Conservation (phyloP, 2,113 vertebrate genomes). For the Corythornis vintsioides region DNA sequence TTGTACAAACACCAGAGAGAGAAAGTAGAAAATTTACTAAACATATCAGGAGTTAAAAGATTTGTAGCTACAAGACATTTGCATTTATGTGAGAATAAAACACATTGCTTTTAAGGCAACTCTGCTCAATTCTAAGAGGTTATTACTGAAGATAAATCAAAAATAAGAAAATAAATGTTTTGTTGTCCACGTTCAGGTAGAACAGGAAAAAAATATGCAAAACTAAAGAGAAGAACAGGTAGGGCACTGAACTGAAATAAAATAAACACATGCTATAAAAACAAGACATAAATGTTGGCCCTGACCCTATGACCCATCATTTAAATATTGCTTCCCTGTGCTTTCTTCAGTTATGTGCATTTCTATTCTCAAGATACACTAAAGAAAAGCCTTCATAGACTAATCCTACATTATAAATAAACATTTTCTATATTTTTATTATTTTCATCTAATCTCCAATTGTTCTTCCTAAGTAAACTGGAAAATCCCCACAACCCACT, state of each 20-base stretch:
- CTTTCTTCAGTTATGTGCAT: background rate
- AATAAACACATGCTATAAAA: rapidly evolving
- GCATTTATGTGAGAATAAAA: background rate
- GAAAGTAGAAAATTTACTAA: background rate
- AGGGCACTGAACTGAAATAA: background rate
- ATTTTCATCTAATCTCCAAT: background rate
- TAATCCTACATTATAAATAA: background rate
- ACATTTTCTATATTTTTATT: background rate
- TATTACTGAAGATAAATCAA: background rate
- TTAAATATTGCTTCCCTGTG: background rate
- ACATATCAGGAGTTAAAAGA: background rate
- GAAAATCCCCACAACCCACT: background rate
- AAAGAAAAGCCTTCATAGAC: background rate
- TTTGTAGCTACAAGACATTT: background rate
- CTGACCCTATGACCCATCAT: background rate
- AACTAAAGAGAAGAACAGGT: background rate
- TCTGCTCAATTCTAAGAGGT: background rate
- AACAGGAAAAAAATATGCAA: background rate
- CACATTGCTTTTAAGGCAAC: background rate
- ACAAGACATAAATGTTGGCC: rapidly evolving
- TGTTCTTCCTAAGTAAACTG: background rate
- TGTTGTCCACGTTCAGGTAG: background rate
- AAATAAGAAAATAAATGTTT: background rate
- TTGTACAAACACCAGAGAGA: background rate
- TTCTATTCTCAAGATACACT: background rate